Evolutionary conservation across 1,140 invertebrate species (phyloP).

Genomic region (Temnothorax curvispinosus): DNA sequence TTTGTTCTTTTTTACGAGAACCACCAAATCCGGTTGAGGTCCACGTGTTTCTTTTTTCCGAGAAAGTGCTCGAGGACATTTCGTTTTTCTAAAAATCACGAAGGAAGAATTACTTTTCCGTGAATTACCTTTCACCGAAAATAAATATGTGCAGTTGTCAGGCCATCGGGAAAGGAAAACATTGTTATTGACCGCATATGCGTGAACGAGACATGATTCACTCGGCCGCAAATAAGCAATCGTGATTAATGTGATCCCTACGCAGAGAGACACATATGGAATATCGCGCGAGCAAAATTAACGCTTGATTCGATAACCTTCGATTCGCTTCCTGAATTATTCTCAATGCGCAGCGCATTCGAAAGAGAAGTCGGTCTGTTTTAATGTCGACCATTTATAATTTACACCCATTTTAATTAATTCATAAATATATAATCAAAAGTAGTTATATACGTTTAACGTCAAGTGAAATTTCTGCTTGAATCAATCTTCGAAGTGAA

Average conservation of each 20-base stretch:
- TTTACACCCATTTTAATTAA: neutral
- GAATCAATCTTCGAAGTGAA: neutral
- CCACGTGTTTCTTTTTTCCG: neutral
- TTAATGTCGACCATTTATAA: neutral
- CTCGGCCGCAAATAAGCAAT: constrained; percentile 7
- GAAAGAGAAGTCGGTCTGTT: neutral
- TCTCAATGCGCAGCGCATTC: neutral
- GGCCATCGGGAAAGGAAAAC: neutral
- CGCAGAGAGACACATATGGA: neutral
- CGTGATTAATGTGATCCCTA: constrained; percentile 29
- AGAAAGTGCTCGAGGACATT: neutral
- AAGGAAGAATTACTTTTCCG: neutral
- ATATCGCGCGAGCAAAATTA: constrained; percentile 27
- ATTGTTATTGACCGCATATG: neutral
- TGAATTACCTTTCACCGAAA: constrained; percentile 6
- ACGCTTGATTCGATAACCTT: neutral
- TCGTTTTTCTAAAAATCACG: neutral
- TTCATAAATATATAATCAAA: neutral
- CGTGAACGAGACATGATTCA: constrained; percentile 36
- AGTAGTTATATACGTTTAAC: neutral
- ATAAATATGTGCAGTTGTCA: constrained; percentile 8
- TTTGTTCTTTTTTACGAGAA: constrained; percentile 9
- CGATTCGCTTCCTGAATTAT: neutral
- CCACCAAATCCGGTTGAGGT: neutral
- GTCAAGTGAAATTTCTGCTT: neutral